phyloP scores from a whole-genome alignment of 2,797 vertebrate species.

The Agapornis canus region DNA sequence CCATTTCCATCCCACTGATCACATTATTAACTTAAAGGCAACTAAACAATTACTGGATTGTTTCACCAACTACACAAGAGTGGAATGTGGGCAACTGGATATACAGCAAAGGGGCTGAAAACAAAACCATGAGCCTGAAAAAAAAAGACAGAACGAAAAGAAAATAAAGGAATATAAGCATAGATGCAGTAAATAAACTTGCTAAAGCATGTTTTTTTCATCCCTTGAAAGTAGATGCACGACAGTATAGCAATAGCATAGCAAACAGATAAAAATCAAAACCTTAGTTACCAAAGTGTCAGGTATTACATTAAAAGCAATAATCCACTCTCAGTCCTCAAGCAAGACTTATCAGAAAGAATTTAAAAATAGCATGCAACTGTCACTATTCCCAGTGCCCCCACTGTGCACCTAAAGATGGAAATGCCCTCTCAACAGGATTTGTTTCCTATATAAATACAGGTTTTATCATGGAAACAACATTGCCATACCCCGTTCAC shows the following conservation, averaged over 20 bases:
- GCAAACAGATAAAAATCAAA: background rate
- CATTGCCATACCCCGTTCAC: constrained; percentile 52
- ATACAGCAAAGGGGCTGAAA: background rate
- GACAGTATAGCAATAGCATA: background rate
- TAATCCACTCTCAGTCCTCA: background rate
- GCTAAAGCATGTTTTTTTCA: background rate
- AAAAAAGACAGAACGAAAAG: background rate
- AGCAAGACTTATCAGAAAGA: background rate
- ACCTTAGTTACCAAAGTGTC: background rate
- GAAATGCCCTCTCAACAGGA: background rate
- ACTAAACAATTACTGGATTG: background rate
- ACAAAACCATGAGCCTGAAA: background rate
- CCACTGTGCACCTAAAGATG: background rate
- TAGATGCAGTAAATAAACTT: background rate
- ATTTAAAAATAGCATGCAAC: background rate
- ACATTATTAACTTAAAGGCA: background rate
- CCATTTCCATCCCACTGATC: background rate
- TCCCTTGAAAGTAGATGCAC: background rate
- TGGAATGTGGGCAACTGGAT: background rate
- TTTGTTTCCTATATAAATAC: background rate
- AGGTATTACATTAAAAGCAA: background rate
- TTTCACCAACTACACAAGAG: background rate
- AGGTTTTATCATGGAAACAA: background rate
- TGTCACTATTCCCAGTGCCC: background rate
- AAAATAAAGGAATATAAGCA: background rate